These are phyloP conservation scores for Aegithalos caudatus DNA, from an alignment of 2,113 vertebrate species.

Conservation along the genomic window DNA sequence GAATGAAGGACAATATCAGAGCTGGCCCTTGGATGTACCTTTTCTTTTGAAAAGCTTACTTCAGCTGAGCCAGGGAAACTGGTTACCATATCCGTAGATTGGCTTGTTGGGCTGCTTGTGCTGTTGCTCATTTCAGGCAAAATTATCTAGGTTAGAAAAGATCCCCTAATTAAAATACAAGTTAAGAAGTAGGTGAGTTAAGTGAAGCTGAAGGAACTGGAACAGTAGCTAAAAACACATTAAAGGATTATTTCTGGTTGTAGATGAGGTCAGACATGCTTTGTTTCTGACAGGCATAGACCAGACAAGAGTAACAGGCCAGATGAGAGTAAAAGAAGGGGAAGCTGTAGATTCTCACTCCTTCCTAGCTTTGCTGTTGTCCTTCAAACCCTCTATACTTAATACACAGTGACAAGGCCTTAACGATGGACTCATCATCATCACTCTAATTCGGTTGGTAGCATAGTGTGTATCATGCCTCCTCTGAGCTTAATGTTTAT, in stretches of 20 bases:
- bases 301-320: not conserved
- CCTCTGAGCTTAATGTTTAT: not conserved
- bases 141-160: conserved; percentile 16
- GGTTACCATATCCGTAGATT: not conserved
- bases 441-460: not conserved
- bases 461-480: not conserved
- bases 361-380: not conserved
- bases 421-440: not conserved
- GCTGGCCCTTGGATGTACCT: not conserved
- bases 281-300: not conserved
- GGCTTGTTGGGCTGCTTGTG: not conserved
- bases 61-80: not conserved
- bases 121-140: not conserved
- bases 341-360: not conserved
- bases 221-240: conserved; percentile 29
- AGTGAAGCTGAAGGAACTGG: conserved; percentile 16
- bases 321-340: not conserved
- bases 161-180: conserved; percentile 33
- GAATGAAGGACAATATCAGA: not conserved
- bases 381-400: not conserved
- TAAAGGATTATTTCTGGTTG: conserved; percentile 43
- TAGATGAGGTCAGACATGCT: conserved; percentile 42
- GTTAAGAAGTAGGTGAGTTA: conserved; percentile 1
- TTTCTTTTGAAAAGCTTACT: not conserved
- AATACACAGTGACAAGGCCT: not conserved